phyloP scores from a whole-genome alignment of 2,113 vertebrate species.

The Rattus norvegicus region GRCr8 NC_086039.1:124713001-124713500 shows the following conservation, averaged over 20 bases:
- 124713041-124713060: neutral
- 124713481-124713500: slow-evolving; percentile 34
- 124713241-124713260: neutral
- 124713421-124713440: neutral
- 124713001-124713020: neutral
- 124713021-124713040: neutral
- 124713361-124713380: neutral
- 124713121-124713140: neutral
- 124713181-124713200: neutral
- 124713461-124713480: slow-evolving; percentile 3
- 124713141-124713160: neutral
- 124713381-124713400: neutral
- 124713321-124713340: neutral
- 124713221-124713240: neutral
- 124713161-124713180: neutral
- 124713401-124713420: slow-evolving; percentile 10
- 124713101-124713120: neutral
- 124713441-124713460: slow-evolving; percentile 14
- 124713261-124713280: neutral
- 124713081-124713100: neutral
- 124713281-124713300: slow-evolving; percentile 23
- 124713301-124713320: neutral
- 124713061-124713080: neutral
- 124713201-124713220: neutral
- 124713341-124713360: neutral